A percentile compares a stretch with the other conserved stretches of the same genome.
phyloP scores from a whole-genome alignment of 2,888 invertebrate genomes.

The Daptonema setosum region DNA sequence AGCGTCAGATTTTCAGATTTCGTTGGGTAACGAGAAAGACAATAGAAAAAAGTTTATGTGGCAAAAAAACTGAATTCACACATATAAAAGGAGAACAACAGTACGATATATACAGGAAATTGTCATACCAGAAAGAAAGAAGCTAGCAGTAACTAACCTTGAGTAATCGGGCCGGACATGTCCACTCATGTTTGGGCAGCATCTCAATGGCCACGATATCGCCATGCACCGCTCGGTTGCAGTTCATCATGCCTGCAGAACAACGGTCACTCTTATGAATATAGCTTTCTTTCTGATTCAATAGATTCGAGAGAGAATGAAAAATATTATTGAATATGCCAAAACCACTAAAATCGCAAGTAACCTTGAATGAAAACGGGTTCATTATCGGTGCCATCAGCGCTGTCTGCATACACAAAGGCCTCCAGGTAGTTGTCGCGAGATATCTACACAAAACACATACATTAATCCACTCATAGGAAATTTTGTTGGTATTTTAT shows the following conservation, averaged over 20 bases:
- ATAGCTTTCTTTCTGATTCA: too few species aligned
- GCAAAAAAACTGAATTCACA: too few species aligned
- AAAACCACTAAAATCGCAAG: constrained; percentile 17
- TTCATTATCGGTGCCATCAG: constrained; percentile 40
- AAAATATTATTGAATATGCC: constrained; percentile 7
- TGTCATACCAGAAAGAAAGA: too few species aligned
- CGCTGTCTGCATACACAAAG: constrained; percentile 51
- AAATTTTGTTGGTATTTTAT: background rate
- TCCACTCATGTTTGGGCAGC: constrained; percentile 69
- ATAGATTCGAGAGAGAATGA: too few species aligned
- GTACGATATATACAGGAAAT: too few species aligned
- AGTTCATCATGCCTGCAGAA: constrained; percentile 45
- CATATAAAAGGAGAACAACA: too few species aligned
- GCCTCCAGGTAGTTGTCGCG: constrained; percentile 85
- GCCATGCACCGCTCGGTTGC: constrained; percentile 82
- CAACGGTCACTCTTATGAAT: too few species aligned
- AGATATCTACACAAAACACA: constrained; percentile 41
- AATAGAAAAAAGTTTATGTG: too few species aligned
- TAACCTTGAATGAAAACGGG: constrained; percentile 38
- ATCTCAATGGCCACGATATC: constrained; percentile 76
- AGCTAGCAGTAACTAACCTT: too few species aligned
- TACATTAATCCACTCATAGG: background rate
- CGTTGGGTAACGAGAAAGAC: too few species aligned
- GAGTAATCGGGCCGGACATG: constrained; percentile 51
- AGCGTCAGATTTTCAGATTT: too few species aligned